Base-by-base conservation (phyloP, 2,113 vertebrate genomes). In the Apteryx owenii region DNA sequence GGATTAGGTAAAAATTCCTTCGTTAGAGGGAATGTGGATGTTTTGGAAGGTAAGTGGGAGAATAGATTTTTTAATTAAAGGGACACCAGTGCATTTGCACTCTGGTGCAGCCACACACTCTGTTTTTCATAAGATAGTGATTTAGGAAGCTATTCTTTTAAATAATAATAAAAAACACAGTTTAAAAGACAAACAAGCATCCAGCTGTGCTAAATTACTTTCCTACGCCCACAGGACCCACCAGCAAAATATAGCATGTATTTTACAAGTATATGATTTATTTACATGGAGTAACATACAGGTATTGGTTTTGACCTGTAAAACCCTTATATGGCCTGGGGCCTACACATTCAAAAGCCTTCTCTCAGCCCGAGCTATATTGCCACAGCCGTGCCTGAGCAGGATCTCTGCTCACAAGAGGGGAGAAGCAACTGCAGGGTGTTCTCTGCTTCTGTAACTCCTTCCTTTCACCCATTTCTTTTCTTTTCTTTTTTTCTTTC, bases 131-230 rank as follows among this genome's bases (percentile, higher is more conserved):
- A 42, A 31, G 56, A 70, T 0, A 0, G 70, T 3, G 2, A 91
- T 66, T 64, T 85, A 85, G 82, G 89, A 93, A 95, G 68, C 76
- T 33, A 2, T 85, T 94, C 61, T 94, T 73, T 80, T 25, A 82
- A 28, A 58, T 58, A 81, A 81, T 38, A 25, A 19, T 38, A 93
- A 60, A 60, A 60, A 89, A 73, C 82, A 46, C n/a, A 64, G 71
- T 75, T 93, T 54, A 90, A 77, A 93, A 77, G 85, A 80, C 0
- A 2, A 95, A 96, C 42, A 87, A 85, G 81, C 75, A 66, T 92
- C 84, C 97, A 97, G 95, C 91, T 95, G 96, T 68, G 79, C 87
- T 88, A 85, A 93, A 96, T 95, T 93, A 95, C 78, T 50, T 66
- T 44, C 58, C 68, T 38, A 6, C 33, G 93, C 96, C 81, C 97